Percentiles rank a stretch among this genome's conserved stretches.
Conservation (phyloP, 2,888 invertebrate species). For the Eupithecia abbreviata region DNA sequence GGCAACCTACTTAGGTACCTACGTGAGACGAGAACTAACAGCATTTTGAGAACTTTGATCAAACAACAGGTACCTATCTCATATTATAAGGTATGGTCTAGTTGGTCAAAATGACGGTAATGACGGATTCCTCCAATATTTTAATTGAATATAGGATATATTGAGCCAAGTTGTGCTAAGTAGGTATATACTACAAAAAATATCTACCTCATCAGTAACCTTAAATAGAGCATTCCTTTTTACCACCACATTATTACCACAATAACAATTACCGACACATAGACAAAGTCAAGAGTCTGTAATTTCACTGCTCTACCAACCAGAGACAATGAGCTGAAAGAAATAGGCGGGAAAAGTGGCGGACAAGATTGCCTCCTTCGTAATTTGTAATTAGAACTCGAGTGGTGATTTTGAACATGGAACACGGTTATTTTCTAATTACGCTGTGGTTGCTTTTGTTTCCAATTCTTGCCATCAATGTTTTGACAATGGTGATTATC, state of each 20-base stretch:
- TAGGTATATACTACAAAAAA: background rate
- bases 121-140: background rate
- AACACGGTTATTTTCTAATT: conserved; percentile 7
- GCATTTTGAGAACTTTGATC: background rate
- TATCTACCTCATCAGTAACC: background rate
- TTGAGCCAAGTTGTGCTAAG: background rate
- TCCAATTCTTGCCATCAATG: background rate
- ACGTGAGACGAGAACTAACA: background rate
- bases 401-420: conserved; percentile 16
- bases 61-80: background rate
- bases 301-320: conserved; percentile 15
- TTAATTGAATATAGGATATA: background rate
- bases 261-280: conserved; percentile 22
- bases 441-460: conserved; percentile 22
- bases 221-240: background rate
- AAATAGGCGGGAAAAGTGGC: conserved; percentile 23
- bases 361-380: conserved; percentile 13
- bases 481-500: conserved; percentile 14
- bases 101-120: background rate
- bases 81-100: background rate
- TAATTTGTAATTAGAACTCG: conserved; percentile 21
- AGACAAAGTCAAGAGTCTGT: conserved; percentile 12
- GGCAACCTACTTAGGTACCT: background rate
- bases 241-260: conserved; percentile 11
- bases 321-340: conserved; percentile 23